Conservation (phyloP, 2,888 invertebrate species). For the Auanema freiburgensis region DNA sequence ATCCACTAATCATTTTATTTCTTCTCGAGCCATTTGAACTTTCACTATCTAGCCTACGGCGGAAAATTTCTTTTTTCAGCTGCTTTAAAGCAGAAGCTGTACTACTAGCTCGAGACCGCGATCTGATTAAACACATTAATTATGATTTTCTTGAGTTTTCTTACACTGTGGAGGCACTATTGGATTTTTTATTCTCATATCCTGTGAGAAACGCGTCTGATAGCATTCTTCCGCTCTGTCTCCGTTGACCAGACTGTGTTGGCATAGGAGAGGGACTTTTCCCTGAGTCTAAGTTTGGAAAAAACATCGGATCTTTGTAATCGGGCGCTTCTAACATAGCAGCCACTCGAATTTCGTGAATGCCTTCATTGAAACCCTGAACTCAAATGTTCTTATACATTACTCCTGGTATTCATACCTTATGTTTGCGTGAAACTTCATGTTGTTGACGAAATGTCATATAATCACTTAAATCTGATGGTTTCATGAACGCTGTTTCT, state of each 20-base stretch:
- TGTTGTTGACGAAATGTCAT: conserved; percentile 27
- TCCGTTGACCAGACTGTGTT: neutral
- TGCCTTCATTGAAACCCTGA: conserved; percentile 51
- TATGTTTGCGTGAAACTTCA: conserved; percentile 51
- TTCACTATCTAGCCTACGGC: conserved; percentile 19
- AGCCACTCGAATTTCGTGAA: conserved; percentile 51
- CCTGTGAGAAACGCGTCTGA: conserved; percentile 5
- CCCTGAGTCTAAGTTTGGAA: neutral
- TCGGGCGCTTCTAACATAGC: conserved; percentile 34
- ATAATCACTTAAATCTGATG: conserved; percentile 48
- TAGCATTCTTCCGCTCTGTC: neutral
- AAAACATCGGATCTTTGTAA: conserved; percentile 23
- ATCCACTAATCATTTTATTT: conserved; percentile 23
- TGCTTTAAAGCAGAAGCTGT: conserved; percentile 32
- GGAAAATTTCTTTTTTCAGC: conserved; percentile 17
- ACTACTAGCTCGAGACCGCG: conserved; percentile 40
- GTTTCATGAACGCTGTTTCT: conserved; percentile 59
- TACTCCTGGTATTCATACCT: conserved; percentile 20
- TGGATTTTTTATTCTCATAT: conserved; percentile 19
- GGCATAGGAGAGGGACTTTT: neutral
- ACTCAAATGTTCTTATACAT: conserved; percentile 4
- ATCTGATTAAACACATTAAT: conserved; percentile 21
- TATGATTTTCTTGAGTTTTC: neutral
- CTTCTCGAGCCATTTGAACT: conserved; percentile 18
- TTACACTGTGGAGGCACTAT: conserved; percentile 34